These are phyloP conservation scores for Avahi laniger DNA, from an alignment of 2,797 vertebrate species.

Conservation along the genomic window DNA sequence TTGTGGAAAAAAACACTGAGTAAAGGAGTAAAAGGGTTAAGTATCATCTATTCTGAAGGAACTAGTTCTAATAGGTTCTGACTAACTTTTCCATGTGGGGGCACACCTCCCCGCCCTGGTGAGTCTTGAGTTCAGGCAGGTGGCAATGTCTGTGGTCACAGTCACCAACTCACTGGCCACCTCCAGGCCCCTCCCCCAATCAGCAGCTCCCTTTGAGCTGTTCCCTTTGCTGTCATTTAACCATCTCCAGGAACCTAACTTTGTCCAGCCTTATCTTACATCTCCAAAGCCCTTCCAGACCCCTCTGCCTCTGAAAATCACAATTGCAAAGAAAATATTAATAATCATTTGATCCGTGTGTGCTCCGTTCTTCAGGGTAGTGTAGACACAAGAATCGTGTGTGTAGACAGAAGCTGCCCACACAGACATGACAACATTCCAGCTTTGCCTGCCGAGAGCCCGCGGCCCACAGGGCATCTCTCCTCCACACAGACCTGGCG, in stretches of 20 bases:
- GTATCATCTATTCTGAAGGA: not conserved
- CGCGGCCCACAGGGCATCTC: accelerated
- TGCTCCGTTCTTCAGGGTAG: not conserved
- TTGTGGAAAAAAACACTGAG: not conserved
- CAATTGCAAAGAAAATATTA: not conserved
- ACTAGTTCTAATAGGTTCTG: not conserved
- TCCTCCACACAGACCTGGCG: not conserved
- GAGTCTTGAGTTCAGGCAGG: not conserved
- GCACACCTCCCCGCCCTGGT: not conserved
- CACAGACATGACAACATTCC: not conserved
- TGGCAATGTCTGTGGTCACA: not conserved
- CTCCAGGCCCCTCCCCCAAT: accelerated
- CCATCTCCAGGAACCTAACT: not conserved
- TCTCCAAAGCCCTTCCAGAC: not conserved
- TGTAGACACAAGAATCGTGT: not conserved
- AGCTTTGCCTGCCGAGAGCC: not conserved
- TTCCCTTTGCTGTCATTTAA: not conserved
- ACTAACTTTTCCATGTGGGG: not conserved
- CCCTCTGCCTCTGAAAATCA: not conserved
- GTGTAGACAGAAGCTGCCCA: not conserved
- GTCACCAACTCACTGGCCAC: not conserved
- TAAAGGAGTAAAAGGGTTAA: not conserved
- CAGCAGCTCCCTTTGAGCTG: not conserved
- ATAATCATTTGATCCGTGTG: no score
- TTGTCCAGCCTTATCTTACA: not conserved